Evolutionary conservation across 2,888 invertebrate species (phyloP), one percentile per base, ranked within the genome.

Genomic region (Cremastinae sp.): DNA sequence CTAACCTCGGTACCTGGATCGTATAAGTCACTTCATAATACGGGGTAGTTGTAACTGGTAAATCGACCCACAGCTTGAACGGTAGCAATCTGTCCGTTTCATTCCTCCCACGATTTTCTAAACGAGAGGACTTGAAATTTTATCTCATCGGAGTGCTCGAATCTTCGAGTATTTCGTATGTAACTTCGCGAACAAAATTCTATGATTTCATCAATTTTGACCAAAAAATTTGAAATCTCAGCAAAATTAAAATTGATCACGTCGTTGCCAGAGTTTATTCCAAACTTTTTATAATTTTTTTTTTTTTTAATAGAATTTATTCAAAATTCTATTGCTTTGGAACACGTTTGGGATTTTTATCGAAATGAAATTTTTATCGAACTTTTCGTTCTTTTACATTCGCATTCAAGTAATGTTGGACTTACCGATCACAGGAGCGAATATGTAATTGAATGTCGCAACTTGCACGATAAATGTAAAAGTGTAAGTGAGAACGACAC

Each of bases 11-110:
- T 81, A 81, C 81, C 80, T 81, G 51, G 0, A 79, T 58, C 1
- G 71, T 49, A 18, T 73, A 81, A 28, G 66, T 68, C 0, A 83
- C 64, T 66, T 83, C 82, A 61, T 81, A 84, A 56, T 79, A 83
- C 1, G 84, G 84, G 2, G 79, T 78, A 7, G 73, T 39, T 9
- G 68, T 74, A 8, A 78, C n/a, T 12, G 81, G 81, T 9, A 82
- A 62, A 55, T 81, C 43, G 1, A 82, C 1, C 78, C 80, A 82
- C n/a, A 84, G 22, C 12, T 78, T 81, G 51, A 84, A 83, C 0
- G 84, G 85, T 8, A 85, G 58, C 18, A 59, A 28, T 53, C 83
- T 81, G 1, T 84, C 80, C 8, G 81, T 78, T 14, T 59, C 78
- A 16, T 85, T 81, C 20, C n/a, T 74, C 2, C 74, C 78, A 1